These are phyloP conservation scores for Drosophila lutescens DNA, from an alignment of 2,888 invertebrate species.

Conservation along the genomic window DNA sequence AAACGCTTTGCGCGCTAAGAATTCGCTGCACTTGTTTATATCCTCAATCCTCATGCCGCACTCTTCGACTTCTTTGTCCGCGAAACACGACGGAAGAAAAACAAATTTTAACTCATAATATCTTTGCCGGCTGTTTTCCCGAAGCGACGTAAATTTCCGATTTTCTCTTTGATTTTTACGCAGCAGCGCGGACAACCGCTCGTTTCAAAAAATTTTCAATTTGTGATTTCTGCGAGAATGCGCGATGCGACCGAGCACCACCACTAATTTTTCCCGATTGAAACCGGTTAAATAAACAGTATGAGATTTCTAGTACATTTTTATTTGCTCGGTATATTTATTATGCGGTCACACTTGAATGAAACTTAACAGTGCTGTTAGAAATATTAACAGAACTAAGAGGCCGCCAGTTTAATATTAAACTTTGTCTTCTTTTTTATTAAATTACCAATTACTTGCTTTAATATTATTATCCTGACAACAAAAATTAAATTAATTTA, in stretches of 20 bases:
- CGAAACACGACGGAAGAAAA: background rate
- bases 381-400: background rate
- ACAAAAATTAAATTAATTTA: too few species aligned
- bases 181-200: constrained; percentile 5
- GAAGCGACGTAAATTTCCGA: background rate
- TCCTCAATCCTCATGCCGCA: constrained; percentile 7
- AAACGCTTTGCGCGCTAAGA: constrained; percentile 20
- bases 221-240: background rate
- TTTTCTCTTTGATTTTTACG: background rate
- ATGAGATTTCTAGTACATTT: too few species aligned
- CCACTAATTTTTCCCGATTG: too few species aligned
- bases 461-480: too few species aligned
- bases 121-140: constrained; percentile 10
- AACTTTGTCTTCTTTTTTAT: too few species aligned
- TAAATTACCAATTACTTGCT: too few species aligned
- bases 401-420: background rate
- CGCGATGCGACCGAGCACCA: too few species aligned
- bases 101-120: constrained; percentile 12
- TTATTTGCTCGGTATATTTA: too few species aligned
- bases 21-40: constrained; percentile 1
- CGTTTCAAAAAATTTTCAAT: background rate
- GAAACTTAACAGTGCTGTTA: background rate
- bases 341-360: background rate
- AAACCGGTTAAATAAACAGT: too few species aligned
- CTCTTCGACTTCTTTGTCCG: background rate